Conservation (phyloP, 2,113 vertebrate species). For the Nematolebias whitei region DNA sequence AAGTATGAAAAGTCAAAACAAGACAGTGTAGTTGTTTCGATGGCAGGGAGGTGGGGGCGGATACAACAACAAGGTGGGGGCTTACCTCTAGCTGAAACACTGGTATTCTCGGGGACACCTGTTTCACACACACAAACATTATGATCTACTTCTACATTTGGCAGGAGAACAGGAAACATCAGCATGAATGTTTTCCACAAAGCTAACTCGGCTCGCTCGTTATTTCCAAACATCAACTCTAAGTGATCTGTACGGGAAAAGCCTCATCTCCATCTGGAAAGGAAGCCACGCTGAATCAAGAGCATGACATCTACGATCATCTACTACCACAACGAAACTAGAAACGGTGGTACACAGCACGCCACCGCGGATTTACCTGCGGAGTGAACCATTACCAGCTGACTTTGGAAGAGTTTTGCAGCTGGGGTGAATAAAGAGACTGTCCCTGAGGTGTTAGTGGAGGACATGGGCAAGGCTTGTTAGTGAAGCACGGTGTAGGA, state of each 20-base stretch:
- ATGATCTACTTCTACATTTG: conserved; percentile 70
- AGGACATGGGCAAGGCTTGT: conserved; percentile 49
- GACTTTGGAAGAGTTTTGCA: conserved; percentile 72
- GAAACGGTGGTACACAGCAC: conserved; percentile 24
- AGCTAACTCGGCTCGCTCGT: neutral
- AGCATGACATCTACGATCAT: conserved; percentile 3
- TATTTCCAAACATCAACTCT: neutral
- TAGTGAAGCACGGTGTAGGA: conserved; percentile 37
- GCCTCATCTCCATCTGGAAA: neutral
- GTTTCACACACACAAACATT: conserved; percentile 71
- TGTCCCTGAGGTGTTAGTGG: conserved; percentile 65
- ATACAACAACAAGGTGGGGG: conserved; percentile 32
- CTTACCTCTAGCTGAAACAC: conserved; percentile 90
- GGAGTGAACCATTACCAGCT: conserved; percentile 67
- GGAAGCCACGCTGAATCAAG: neutral
- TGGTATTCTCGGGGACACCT: conserved; percentile 85
- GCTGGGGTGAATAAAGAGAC: conserved; percentile 72
- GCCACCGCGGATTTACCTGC: conserved; percentile 64
- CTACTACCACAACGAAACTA: conserved; percentile 46
- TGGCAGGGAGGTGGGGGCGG: conserved; percentile 38
- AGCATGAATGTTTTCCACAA: neutral
- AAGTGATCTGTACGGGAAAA: neutral
- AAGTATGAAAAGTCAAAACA: conserved; percentile 79
- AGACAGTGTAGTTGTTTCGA: conserved; percentile 65
- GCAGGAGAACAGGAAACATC: neutral